A percentile compares a stretch with the other conserved stretches of the same genome.
phyloP scores from a whole-genome alignment of 2,797 vertebrate genomes.

The Scolopax bukidnonensis region DNA sequence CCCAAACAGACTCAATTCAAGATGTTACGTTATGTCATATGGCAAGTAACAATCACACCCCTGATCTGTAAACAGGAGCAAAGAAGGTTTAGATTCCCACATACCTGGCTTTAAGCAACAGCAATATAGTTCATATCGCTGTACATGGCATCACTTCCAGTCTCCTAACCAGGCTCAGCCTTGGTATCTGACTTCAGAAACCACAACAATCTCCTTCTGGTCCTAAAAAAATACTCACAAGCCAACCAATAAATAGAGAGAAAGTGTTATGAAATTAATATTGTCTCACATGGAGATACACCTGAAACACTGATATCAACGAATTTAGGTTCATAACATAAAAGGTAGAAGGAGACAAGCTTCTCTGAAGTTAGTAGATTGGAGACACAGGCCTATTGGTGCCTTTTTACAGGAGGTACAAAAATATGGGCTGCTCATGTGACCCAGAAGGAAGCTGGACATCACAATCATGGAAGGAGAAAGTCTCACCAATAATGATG shows the following conservation, averaged over 20 bases:
- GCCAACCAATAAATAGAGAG: not conserved
- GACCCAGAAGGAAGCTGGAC: not conserved
- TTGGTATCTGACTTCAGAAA: not conserved
- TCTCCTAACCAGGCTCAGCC: not conserved
- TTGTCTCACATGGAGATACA: not conserved
- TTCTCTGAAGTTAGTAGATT: not conserved
- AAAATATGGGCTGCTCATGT: not conserved
- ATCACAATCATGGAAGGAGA: not conserved
- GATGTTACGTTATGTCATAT: not conserved
- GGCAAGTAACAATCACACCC: not conserved
- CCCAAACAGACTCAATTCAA: not conserved
- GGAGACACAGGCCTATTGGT: rapidly evolving
- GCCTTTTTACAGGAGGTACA: not conserved
- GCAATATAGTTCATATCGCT: not conserved
- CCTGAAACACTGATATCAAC: not conserved
- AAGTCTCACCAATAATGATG: not conserved
- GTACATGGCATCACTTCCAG: not conserved
- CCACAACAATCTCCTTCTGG: rapidly evolving
- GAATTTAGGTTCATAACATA: not conserved
- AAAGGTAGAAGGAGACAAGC: not conserved
- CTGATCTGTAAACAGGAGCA: not conserved
- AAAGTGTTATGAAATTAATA: not conserved
- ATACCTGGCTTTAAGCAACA: not conserved
- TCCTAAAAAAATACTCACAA: not conserved
- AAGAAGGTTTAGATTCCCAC: not conserved